These are phyloP conservation scores for Ceramica pisi DNA, from an alignment of 2,888 invertebrate genomes.

Conservation along the genomic window DNA sequence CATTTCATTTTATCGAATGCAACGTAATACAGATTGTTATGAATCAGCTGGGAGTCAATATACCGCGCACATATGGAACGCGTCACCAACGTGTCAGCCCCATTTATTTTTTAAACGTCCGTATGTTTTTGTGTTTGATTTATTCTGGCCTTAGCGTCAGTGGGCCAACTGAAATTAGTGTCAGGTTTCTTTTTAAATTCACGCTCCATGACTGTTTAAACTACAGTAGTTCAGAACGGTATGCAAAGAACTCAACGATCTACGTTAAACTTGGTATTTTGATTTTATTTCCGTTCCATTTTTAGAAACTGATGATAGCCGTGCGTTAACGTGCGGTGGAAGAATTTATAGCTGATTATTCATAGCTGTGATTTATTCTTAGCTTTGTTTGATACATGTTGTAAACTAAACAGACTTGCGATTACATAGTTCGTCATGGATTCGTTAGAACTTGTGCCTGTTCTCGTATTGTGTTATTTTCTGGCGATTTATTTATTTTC, in stretches of 20 bases:
- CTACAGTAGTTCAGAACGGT: constrained; percentile 17
- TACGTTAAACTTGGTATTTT: constrained; percentile 42
- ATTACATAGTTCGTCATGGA: constrained; percentile 28
- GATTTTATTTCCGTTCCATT: constrained; percentile 51
- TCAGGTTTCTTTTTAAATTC: constrained; percentile 46
- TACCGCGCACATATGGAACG: constrained; percentile 54
- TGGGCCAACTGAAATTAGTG: constrained; percentile 52
- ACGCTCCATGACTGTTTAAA: constrained; percentile 21
- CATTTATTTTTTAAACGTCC: constrained; percentile 55
- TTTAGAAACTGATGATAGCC: constrained; percentile 46
- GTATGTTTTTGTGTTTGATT: constrained; percentile 56
- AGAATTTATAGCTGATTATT: constrained; percentile 61
- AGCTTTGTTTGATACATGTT: constrained; percentile 45
- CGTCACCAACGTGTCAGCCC: constrained; percentile 44
- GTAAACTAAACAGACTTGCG: constrained; percentile 31
- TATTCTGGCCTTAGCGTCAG: constrained; percentile 59
- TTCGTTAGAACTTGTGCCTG: constrained; percentile 25
- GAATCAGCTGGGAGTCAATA: constrained; percentile 63
- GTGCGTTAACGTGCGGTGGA: constrained; percentile 35
- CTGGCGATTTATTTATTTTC: constrained; percentile 35
- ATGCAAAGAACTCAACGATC: constrained; percentile 40
- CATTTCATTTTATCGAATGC: constrained; percentile 62
- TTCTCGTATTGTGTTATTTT: constrained; percentile 27
- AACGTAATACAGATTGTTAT: constrained; percentile 58
- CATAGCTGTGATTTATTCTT: constrained; percentile 55